Evolutionary conservation across 2,888 invertebrate species (phyloP), one percentile per base, ranked within the genome.

Genomic region (Euzophera pinguis): DNA sequence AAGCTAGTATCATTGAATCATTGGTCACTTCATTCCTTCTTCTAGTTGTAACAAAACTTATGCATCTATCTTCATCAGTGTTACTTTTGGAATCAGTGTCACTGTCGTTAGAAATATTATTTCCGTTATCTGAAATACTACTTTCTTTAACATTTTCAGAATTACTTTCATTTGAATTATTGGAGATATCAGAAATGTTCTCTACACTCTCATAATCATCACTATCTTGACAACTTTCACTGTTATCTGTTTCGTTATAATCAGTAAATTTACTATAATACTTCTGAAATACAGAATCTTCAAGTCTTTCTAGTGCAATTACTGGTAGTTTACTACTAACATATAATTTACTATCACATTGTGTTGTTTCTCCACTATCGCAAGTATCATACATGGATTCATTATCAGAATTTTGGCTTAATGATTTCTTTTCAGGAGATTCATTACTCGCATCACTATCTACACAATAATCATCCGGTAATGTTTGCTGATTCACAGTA

Each of bases 11-110:
- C 7, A 74, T 62, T 3, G 83, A 78, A 58, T 81, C 68, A 60
- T 78, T 79, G 37, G 65, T 65, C 1, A 70, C 39, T 59, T 76
- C 72, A 69, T 81, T 81, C 55, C 76, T 71, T 66, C 77, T 77
- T 71, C 89, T 80, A 34, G 81, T 88, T 48, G 85, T 89, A 1
- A 90, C 85, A 75, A 85, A 90, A 68, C 81, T 84, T 6, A 79
- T 56, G 58, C 64, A 73, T 62, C 58, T 69, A 7, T 77, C 74
- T 55, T 78, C 73, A 54, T 77, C 72, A 52, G 57, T 57, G 52
- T 56, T 53, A 27, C 52, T 55, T 41, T 58, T 55, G 13, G 42
- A 52, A 48, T 62, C 56, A 50, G 48, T 47, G 45, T 57, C 52
- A 57, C 50, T 57, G 22, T 43, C 51, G 43, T 37, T 27, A 13